Conservation (phyloP, 2,113 vertebrate species). For the Python bivittatus region DNA sequence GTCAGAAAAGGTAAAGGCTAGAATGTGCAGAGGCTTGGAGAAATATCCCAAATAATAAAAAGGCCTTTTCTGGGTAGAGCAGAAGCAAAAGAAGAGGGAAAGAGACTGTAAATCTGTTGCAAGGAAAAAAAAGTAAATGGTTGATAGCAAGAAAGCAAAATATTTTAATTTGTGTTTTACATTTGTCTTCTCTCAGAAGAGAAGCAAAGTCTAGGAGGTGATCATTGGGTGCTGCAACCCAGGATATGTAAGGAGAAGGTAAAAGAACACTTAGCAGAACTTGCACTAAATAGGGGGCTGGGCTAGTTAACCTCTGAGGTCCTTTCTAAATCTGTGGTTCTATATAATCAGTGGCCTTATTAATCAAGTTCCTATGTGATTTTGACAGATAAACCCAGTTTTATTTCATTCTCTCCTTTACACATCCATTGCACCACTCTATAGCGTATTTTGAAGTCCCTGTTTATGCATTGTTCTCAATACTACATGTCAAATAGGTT, state of each 20-base stretch:
- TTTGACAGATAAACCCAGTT: constrained; percentile 18
- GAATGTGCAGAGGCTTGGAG: background rate
- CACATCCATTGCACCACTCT: background rate
- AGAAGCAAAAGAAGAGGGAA: background rate
- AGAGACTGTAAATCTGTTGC: background rate
- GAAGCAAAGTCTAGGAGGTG: background rate
- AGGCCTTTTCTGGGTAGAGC: background rate
- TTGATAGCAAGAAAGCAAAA: background rate
- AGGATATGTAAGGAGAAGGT: background rate
- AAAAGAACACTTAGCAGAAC: background rate
- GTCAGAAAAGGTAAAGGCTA: background rate
- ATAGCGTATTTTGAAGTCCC: background rate
- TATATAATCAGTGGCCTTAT: constrained; percentile 28
- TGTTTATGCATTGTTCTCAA: background rate
- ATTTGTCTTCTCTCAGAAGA: background rate
- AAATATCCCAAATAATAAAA: background rate
- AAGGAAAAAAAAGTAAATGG: background rate
- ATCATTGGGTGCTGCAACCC: background rate
- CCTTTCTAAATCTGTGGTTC: background rate
- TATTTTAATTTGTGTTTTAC: background rate
- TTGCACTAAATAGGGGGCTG: background rate
- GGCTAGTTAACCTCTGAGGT: background rate
- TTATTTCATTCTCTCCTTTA: constrained; percentile 23
- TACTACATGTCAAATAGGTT: background rate
- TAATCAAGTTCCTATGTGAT: constrained; percentile 31